Base-by-base conservation (phyloP, 2,888 invertebrate species). In the Kryphioiulus occultus region DNA sequence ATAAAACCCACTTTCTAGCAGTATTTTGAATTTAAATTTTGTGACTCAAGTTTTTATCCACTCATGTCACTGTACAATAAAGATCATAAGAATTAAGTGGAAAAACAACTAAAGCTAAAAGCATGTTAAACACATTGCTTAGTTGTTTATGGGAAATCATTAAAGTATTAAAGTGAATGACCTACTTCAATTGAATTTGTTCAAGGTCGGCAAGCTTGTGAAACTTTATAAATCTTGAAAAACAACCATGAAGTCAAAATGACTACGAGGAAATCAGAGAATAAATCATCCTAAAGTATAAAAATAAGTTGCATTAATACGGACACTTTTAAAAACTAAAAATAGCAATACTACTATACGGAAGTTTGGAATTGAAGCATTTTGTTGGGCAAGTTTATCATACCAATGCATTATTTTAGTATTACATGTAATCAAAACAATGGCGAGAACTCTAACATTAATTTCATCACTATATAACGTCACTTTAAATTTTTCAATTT, bases 231-330 rank as follows among this genome's bases (percentile, higher is more conserved):
- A 68, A 78, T 35, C 19, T 86, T 17, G 59, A 78, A 53, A 53
- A 78, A 78, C 17, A 30, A 17, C 26, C 30, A 15, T 78, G 0
- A 78, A 1, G 30, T 30, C 26, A 26, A 30, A 35, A 35, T 30
- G 1, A 44, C 82, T 93, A 94, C 92, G 93, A 92, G 90, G 94
- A 94, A 91, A 94, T 94, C 90, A 94, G 93, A 90, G 94, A 94
- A 92, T 94, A 94, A 89, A 94, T 94, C 94, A 94, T 94, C 92
- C 94, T 94, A 93, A 90, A 93, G 82, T 1, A 30, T 86, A 42
- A 68, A 30, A 30, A 78, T 30, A 30, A 30, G 30, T n/a, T n/a
- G n/a, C 19, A n/a, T 53, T 53, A 53, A 53, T 30, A 30, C 17
- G 5, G 26, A 30, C 26, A 78, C 68, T 68, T 68, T 26, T 26